Conservation (phyloP, 1,140 invertebrate species). For the Tetragnatha versicolor region DNA sequence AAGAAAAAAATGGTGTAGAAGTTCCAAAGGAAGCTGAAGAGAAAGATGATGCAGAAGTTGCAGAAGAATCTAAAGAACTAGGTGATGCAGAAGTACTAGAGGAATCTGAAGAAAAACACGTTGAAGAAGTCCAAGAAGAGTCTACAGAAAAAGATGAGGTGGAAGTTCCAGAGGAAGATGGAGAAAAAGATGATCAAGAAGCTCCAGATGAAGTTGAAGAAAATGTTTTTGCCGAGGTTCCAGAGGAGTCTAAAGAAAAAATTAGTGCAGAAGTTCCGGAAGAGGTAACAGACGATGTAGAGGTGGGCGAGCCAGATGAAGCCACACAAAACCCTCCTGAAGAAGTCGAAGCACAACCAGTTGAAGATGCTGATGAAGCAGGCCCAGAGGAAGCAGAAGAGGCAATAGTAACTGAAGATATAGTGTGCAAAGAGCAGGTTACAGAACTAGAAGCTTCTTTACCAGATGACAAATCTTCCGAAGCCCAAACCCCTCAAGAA, state of each 20-base stretch:
- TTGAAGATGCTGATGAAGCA: background rate
- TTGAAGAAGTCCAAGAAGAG: background rate
- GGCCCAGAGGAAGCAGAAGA: background rate
- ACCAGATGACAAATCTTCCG: too few species aligned
- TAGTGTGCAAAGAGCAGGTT: background rate
- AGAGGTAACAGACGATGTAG: background rate
- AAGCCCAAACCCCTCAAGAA: too few species aligned
- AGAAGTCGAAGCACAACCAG: background rate
- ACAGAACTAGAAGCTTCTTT: too few species aligned
- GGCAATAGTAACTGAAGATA: background rate
- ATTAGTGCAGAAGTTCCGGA: background rate
- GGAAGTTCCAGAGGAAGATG: background rate
- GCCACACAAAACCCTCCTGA: background rate
- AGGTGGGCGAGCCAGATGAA: background rate
- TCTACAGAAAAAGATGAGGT: background rate
- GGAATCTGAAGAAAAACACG: background rate
- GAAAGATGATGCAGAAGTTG: background rate
- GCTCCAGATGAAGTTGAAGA: background rate
- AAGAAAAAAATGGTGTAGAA: background rate
- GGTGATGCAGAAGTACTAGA: background rate
- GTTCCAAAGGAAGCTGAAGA: background rate
- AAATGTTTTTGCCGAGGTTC: background rate
- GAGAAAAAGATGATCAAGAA: background rate
- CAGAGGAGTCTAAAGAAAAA: background rate
- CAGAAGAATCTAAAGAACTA: background rate